Conservation (phyloP, 2,113 vertebrate species). For the Emberiza fucata region DNA sequence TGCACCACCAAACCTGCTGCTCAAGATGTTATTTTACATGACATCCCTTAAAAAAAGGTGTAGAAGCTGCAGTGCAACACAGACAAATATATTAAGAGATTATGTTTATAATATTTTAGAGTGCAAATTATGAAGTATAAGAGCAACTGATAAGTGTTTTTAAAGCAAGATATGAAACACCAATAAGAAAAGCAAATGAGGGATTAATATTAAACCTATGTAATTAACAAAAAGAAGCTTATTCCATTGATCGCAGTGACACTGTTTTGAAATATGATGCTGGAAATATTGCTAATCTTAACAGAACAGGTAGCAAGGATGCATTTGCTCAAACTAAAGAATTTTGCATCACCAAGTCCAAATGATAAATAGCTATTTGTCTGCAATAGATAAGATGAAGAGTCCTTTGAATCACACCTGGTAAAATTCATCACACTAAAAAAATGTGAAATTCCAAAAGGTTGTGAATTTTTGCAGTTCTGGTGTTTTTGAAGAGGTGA, state of each 20-base stretch:
- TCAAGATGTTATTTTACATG: background rate
- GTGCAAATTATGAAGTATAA: background rate
- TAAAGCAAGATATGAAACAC: background rate
- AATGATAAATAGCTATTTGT: background rate
- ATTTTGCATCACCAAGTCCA: background rate
- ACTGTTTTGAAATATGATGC: background rate
- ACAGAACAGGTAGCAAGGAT: background rate
- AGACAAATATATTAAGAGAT: background rate
- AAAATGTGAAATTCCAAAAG: background rate
- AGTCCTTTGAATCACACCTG: background rate
- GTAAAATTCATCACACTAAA: background rate
- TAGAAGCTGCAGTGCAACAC: background rate
- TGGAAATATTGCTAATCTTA: background rate
- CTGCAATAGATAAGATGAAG: background rate
- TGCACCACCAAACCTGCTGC: background rate
- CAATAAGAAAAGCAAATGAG: background rate
- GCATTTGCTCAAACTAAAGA: background rate
- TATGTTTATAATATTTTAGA: background rate
- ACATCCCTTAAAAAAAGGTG: background rate
- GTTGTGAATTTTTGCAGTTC: background rate
- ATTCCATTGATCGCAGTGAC: background rate
- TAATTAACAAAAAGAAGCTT: background rate
- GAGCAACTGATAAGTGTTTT: background rate
- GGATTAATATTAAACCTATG: background rate
- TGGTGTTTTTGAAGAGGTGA: background rate